These are phyloP conservation scores for Speoplatyrhinus poulsoni DNA, from an alignment of 2,113 vertebrate genomes.

Conservation along the genomic window DNA sequence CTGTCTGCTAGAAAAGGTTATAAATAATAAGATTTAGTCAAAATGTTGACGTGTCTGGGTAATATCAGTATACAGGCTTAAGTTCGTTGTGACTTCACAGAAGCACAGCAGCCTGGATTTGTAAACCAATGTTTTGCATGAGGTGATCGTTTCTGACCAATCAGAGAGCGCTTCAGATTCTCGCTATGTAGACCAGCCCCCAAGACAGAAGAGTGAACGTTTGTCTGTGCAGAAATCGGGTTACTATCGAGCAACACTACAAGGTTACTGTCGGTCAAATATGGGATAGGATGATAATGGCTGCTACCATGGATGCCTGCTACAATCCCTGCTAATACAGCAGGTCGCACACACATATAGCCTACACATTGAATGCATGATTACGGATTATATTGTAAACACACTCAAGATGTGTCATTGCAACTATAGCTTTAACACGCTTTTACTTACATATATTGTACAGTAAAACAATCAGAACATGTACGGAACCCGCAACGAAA, in stretches of 20 bases:
- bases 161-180: conserved; percentile 75
- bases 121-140: conserved; percentile 80
- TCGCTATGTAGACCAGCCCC: conserved; percentile 65
- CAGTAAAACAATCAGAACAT: no score
- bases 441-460: no score
- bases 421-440: no score
- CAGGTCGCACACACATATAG: not conserved
- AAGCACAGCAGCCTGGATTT: conserved; percentile 45
- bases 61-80: not conserved
- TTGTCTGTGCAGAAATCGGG: conserved; percentile 65
- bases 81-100: conserved; percentile 31
- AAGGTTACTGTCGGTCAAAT: conserved; percentile 75
- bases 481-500: no score
- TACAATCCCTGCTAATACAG: not conserved
- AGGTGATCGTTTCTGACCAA: conserved; percentile 92
- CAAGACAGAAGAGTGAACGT: conserved; percentile 57
- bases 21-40: no score
- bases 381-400: no score
- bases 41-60: no score
- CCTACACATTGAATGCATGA: no score
- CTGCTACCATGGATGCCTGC: not conserved
- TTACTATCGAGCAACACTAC: conserved; percentile 81
- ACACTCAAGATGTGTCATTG: no score
- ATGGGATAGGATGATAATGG: not conserved
- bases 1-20: no score